Conservation (phyloP, 2,888 invertebrate genomes). For the Nemotelus pantherinus region DNA sequence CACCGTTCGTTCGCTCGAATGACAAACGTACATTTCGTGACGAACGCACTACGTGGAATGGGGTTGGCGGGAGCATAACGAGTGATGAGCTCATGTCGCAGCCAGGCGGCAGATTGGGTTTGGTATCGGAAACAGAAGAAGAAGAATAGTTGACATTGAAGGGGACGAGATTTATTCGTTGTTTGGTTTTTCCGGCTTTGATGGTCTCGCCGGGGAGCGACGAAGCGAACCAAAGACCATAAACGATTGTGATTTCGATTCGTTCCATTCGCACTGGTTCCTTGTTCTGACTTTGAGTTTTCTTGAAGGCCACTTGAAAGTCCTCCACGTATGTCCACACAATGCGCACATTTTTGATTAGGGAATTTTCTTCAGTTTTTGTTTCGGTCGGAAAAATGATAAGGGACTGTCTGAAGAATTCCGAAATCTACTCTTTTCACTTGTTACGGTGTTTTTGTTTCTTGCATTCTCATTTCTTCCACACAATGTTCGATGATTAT, state of each 20-base stretch:
- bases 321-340: conserved; percentile 30
- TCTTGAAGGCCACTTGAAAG: conserved; percentile 4
- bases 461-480: conserved; percentile 1
- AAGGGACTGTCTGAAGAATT: neutral
- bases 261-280: conserved; percentile 17
- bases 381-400: neutral
- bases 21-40: conserved; percentile 37
- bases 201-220: conserved; percentile 33
- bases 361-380: conserved; percentile 15
- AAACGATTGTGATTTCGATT: conserved; percentile 23
- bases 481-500: conserved; percentile 16
- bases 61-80: conserved; percentile 9
- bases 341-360: conserved; percentile 2
- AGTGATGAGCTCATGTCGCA: conserved; percentile 19
- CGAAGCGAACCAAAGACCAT: conserved; percentile 30
- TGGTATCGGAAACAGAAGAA: neutral
- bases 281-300: neutral
- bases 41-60: neutral
- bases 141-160: conserved; percentile 34
- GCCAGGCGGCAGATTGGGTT: conserved; percentile 1
- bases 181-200: conserved; percentile 41
- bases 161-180: conserved; percentile 43
- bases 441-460: neutral
- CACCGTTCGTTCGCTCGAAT: conserved; percentile 31
- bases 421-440: neutral